Conservation (phyloP, 2,113 vertebrate species). For the Rissa tridactyla region DNA sequence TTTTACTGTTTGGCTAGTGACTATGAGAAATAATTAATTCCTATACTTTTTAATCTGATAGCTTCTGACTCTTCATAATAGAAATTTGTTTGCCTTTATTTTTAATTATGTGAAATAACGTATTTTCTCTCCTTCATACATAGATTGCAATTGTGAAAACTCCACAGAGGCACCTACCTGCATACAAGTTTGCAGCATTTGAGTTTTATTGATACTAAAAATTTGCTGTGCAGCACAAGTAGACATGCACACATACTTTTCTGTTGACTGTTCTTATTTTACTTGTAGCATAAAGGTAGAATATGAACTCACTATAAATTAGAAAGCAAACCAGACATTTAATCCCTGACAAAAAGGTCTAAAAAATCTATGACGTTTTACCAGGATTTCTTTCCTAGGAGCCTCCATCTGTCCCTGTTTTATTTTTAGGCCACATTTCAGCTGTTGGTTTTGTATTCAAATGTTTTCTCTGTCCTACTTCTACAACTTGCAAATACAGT, state of each 20-base stretch:
- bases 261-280: not conserved
- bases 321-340: not conserved
- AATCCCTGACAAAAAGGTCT: not conserved
- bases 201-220: not conserved
- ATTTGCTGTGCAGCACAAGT: not conserved
- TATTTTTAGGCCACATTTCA: not conserved
- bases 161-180: not conserved
- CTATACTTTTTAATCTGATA: not conserved
- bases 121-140: not conserved
- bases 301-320: slow-evolving; percentile 10
- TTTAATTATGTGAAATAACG: not conserved
- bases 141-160: not conserved
- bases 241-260: not conserved
- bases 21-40: not conserved
- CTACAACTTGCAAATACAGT: not conserved
- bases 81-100: not conserved
- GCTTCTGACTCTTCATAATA: not conserved
- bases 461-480: not conserved
- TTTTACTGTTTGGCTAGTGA: not conserved
- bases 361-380: not conserved
- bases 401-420: not conserved
- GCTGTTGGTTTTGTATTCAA: not conserved
- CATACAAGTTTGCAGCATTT: not conserved
- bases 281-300: not conserved
- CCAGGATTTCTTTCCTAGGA: not conserved